These are phyloP conservation scores for Bombyx mori DNA, from an alignment of 1,140 invertebrate genomes.

Conservation along the genomic window ASM3026992v2 NC_085115.1:6790001-6790500, in stretches of 20 bases:
- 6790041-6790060: constrained; percentile 41
- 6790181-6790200: constrained; percentile 29
- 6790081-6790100: constrained; percentile 46
- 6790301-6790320: too few species aligned
- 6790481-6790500: too few species aligned
- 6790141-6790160: constrained; percentile 20
- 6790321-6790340: too few species aligned
- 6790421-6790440: too few species aligned
- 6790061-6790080: constrained; percentile 25
- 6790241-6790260: background rate
- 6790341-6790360: too few species aligned
- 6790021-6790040: constrained; percentile 24
- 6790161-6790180: constrained; percentile 26
- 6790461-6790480: too few species aligned
- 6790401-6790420: too few species aligned
- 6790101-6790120: constrained; percentile 31
- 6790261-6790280: too few species aligned
- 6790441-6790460: too few species aligned
- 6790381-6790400: too few species aligned
- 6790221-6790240: background rate
- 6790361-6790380: too few species aligned
- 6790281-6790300: too few species aligned
- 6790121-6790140: constrained; percentile 24
- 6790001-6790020: constrained; percentile 27
- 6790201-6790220: background rate